Evolutionary conservation across 2,797 vertebrate genomes (phyloP).

Genomic region (Chaetophractus vellerosus): DNA sequence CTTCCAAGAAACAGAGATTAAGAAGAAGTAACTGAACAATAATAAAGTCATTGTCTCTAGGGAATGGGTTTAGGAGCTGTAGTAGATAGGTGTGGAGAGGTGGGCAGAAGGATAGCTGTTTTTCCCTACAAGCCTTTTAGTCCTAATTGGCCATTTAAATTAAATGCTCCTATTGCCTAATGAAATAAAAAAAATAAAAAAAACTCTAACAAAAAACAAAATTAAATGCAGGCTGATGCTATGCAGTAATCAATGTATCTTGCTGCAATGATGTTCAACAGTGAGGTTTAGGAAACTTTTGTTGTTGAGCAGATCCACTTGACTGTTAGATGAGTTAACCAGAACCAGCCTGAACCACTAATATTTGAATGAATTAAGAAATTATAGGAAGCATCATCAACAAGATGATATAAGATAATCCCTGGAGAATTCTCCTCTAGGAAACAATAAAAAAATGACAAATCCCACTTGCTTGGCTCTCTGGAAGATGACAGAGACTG

Average conservation of each 20-base stretch:
- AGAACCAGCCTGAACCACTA: background rate
- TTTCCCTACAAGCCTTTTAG: background rate
- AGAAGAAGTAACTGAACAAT: background rate
- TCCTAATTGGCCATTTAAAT: background rate
- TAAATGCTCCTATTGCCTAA: background rate
- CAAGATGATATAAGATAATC: too few relatives aligned
- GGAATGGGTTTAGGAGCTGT: background rate
- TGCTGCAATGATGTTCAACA: background rate
- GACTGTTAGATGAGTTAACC: background rate
- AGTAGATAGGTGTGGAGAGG: background rate
- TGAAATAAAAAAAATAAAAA: background rate
- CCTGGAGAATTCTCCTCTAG: too few relatives aligned
- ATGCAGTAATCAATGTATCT: background rate
- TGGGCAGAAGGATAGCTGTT: fast-evolving
- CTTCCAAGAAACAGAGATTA: background rate
- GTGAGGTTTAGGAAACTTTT: background rate
- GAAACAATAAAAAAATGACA: too few relatives aligned
- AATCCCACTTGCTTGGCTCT: too few relatives aligned
- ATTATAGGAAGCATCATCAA: background rate
- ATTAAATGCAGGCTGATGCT: background rate
- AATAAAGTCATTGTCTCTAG: background rate
- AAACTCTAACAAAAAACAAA: background rate
- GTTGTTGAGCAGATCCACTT: background rate
- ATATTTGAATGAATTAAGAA: slow-evolving; percentile 5
- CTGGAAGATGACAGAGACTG: too few relatives aligned